Evolutionary conservation across 2,888 invertebrate genomes (phyloP), one percentile per base, ranked within the genome.

Genomic region (Cephalotes varians): DNA sequence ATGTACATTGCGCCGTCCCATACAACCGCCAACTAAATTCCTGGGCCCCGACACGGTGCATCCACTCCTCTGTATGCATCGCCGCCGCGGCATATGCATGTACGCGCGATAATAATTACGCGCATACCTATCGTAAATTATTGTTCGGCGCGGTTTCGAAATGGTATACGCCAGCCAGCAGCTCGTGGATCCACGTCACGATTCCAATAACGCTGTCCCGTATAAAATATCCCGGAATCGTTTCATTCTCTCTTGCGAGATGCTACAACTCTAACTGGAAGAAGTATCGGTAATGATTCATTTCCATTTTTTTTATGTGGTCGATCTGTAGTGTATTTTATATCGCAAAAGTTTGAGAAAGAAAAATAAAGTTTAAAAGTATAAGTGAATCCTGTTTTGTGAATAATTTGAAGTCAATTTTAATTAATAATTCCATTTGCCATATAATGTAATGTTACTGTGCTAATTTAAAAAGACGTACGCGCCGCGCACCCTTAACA

Each of bases 21-120:
- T 71, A 71, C 56, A 77, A 77, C 44, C 56, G 72, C 72, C 72
- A 56, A 77, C 77, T 81, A 77, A 64, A 81, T 76, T 77, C 76
- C 80, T 80, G 71, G 54, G 37, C 71, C 69, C 65, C 56, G 44
- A 77, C 56, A 56, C 72, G 77, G 73, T 69, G 74, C 73, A 71
- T 76, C 71, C 80, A 74, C 84, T 87, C 73, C 34, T 83, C 85
- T 69, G n/a, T 73, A 76, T 83, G 54, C 56, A 31, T 31, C 72
- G 77, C 54, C 56, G 54, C 44, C 40, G 54, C 31, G 37, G 64
- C 37, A 49, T 49, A 25, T 69, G 54, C 54, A 40, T 71, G 72
- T 77, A 56, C 40, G 77, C 71, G 77, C 77, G 77, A 69, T 77
- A 77, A 77, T 77, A 77, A 77, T 77, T 77, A 77, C 77, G 77